Evolutionary conservation across 2,113 vertebrate genomes (phyloP), one percentile per base, ranked within the genome.

Genomic region (Grammomys dolichurus): DNA sequence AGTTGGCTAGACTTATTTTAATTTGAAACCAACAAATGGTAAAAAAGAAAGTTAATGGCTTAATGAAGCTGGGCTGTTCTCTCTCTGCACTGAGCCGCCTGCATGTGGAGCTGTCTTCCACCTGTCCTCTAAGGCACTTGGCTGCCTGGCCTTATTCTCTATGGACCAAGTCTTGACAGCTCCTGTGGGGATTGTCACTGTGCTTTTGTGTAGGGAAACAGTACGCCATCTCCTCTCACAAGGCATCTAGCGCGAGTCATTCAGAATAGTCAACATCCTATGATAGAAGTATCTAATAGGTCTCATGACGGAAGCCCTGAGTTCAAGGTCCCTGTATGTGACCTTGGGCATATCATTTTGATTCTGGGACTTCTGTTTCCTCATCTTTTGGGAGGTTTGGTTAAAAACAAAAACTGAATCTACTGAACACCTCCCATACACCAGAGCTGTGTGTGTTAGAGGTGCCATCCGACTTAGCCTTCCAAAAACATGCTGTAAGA

Each of bases 11-110:
- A 90, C 93, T 96, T 89, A 80, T 69, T 93, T 93, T 94, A 81
- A 95, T 84, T 91, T 75, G 75, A 93, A 98, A 75, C 73, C 97
- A 96, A 95, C 77, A 80, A 91, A 92, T 1, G 43, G 72, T 93
- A 40, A 89, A 90, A 65, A 81, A 90, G 91, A 76, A 91, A 89
- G 81, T 87, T 84, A 87, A 48, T 88, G 46, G 33, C n/a, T 81
- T 92, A 48, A n/a, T 26, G 60, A 93, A 89, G 46, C 43, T 46
- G n/a, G 93, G 63, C 78, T 60, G 28, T n/a, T 85, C 94, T 12
- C 1, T 93, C 72, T 89, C 73, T 67, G n/a, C 31, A 3, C 69
- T 26, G 0, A 3, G 46, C 54, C 40, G 81, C 48, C 76, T 31
- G 19, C 43, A 14, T 43, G 46, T 11, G 46, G 54, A 51, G 33